These are phyloP conservation scores for Chesias legatella DNA, from an alignment of 2,888 invertebrate genomes.

Conservation along the genomic window DNA sequence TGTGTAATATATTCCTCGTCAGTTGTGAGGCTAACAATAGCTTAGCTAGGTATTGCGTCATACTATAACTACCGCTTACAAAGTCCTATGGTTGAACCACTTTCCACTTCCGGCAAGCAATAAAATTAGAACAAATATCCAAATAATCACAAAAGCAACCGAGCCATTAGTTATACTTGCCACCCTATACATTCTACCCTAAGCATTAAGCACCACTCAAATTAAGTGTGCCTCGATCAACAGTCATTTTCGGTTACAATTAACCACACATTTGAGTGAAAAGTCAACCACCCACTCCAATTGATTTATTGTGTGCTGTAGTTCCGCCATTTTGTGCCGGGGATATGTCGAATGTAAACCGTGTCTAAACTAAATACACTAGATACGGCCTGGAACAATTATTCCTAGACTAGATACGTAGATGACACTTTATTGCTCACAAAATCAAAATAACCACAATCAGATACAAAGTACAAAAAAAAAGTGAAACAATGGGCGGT, in stretches of 20 bases:
- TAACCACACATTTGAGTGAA: slow-evolving; percentile 81
- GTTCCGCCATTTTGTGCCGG: slow-evolving; percentile 74
- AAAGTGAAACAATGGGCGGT: too few species aligned
- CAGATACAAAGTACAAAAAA: too few species aligned
- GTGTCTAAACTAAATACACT: slow-evolving; percentile 21
- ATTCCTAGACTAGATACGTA: too few species aligned
- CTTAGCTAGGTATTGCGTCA: too few species aligned
- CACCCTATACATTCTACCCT: slow-evolving; percentile 57
- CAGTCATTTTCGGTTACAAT: slow-evolving; percentile 81
- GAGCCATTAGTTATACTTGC: slow-evolving; percentile 60
- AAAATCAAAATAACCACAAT: too few species aligned
- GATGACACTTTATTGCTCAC: too few species aligned
- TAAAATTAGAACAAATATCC: slow-evolving; percentile 55
- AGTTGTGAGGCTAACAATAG: too few species aligned
- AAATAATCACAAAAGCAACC: slow-evolving; percentile 67
- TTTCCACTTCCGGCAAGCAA: slow-evolving; percentile 51
- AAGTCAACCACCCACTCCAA: slow-evolving; percentile 81
- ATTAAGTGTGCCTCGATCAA: slow-evolving; percentile 80
- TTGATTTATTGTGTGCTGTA: slow-evolving; percentile 78
- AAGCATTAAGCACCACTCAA: slow-evolving; percentile 73
- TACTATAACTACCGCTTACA: slow-evolving; percentile 17
- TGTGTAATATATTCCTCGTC: too few species aligned
- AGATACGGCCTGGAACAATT: too few species aligned
- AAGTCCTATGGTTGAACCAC: slow-evolving; percentile 52
- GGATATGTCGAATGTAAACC: slow-evolving; percentile 53